phyloP scores from a whole-genome alignment of 2,113 vertebrate genomes.

The Nyctibius bracteatus region DNA sequence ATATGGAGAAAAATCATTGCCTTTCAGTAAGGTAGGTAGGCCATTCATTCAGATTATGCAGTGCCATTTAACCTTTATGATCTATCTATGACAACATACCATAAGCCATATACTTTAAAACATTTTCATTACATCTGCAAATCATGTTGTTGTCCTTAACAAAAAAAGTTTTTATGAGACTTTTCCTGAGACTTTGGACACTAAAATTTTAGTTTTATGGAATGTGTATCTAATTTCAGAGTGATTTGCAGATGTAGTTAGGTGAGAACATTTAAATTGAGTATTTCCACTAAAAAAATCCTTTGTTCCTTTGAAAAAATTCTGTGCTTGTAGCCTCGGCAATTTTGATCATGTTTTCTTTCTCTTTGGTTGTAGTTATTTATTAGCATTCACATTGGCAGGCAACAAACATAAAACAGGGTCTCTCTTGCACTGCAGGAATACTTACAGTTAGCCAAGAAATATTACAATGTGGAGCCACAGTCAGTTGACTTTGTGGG shows the following conservation, averaged over 20 bases:
- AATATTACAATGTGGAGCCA: conserved; percentile 56
- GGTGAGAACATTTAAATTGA: not conserved
- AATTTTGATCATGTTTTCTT: not conserved
- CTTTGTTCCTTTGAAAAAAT: not conserved
- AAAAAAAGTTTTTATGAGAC: not conserved
- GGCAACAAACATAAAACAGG: not conserved
- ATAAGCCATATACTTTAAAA: not conserved
- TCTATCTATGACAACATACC: not conserved
- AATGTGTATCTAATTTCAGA: not conserved
- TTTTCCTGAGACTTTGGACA: not conserved
- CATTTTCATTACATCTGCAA: not conserved
- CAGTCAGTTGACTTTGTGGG: conserved; percentile 61
- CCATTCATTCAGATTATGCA: not conserved
- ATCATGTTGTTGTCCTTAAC: not conserved
- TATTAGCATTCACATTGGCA: not conserved
- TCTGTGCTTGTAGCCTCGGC: not conserved
- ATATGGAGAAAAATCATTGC: conserved; percentile 61
- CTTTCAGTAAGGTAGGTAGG: conserved; percentile 60
- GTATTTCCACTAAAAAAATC: not conserved
- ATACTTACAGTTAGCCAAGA: conserved; percentile 59
- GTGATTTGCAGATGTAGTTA: not conserved
- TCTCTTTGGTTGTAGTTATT: not conserved
- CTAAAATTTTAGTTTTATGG: not conserved
- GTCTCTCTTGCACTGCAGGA: conserved; percentile 53
- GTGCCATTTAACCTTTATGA: not conserved